A percentile compares a stretch with the other conserved stretches of the same genome.
Conservation (phyloP, 1,140 invertebrate genomes). For the Neotoxoptera formosana region DNA sequence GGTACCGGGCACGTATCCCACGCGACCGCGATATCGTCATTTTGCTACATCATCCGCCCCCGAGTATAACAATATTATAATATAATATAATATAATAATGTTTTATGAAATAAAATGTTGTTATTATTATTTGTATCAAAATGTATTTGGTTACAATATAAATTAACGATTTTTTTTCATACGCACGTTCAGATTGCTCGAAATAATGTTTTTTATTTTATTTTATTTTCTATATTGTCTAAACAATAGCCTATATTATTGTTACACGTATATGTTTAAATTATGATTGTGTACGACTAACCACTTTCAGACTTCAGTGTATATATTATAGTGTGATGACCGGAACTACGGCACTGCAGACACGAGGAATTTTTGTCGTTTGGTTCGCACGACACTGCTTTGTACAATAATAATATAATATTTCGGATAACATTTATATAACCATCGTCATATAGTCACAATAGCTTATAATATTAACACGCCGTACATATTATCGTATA, state of each 20-base stretch:
- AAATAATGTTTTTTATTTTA: neutral
- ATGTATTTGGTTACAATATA: neutral
- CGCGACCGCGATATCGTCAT: neutral
- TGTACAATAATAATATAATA: constrained; percentile 56
- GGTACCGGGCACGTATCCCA: neutral
- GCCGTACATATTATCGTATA: neutral
- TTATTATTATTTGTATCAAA: too few relatives aligned
- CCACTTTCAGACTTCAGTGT: constrained; percentile 22
- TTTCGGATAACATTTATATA: neutral
- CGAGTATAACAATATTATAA: neutral
- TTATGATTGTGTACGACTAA: constrained; percentile 33
- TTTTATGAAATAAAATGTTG: neutral
- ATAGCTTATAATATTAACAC: neutral
- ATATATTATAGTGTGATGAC: constrained; percentile 24
- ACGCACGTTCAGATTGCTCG: neutral
- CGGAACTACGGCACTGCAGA: constrained; percentile 36
- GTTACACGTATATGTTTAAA: constrained; percentile 10
- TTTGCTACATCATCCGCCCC: neutral
- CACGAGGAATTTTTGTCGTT: constrained; percentile 43
- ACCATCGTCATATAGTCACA: neutral
- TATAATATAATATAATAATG: neutral
- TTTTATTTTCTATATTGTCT: neutral
- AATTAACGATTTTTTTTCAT: neutral
- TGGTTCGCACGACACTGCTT: constrained; percentile 38
- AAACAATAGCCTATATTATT: constrained; percentile 49